Conservation (phyloP, 2,797 vertebrate species). For the Micrastur ruficollis region DNA sequence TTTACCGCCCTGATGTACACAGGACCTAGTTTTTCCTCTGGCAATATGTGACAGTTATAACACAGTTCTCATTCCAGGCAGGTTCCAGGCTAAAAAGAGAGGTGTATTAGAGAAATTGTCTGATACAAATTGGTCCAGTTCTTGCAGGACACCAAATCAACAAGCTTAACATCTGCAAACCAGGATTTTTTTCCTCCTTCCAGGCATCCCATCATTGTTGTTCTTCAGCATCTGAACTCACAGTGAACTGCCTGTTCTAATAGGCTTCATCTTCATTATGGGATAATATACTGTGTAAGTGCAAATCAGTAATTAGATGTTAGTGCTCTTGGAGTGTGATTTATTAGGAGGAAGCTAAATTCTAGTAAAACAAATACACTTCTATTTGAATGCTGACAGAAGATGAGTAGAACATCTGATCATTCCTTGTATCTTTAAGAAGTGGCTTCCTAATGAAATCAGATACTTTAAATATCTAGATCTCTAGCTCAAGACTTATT, state of each 20-base stretch:
- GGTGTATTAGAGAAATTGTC: neutral
- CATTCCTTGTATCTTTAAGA: constrained; percentile 41
- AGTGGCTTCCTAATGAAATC: constrained; percentile 26
- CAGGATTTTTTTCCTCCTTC: neutral
- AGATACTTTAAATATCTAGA: constrained; percentile 40
- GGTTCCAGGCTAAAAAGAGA: neutral
- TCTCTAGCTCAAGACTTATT: constrained; percentile 14
- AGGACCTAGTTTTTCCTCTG: neutral
- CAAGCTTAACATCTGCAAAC: neutral
- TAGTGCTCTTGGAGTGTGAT: constrained; percentile 33
- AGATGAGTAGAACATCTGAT: constrained; percentile 13
- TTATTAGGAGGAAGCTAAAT: constrained; percentile 46
- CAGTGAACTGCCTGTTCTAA: constrained; percentile 45
- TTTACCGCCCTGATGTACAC: neutral
- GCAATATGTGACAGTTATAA: neutral
- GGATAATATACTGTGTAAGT: constrained; percentile 21
- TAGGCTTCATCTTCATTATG: constrained; percentile 46
- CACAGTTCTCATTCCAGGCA: neutral
- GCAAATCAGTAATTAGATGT: constrained; percentile 48
- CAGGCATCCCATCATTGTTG: neutral
- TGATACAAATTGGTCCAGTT: neutral
- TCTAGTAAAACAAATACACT: constrained; percentile 46
- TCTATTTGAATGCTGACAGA: constrained; percentile 31
- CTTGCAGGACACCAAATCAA: neutral
- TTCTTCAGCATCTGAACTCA: constrained; percentile 15